phyloP scores from a whole-genome alignment of 2,797 vertebrate genomes.

The Pempheris klunzingeri region DNA sequence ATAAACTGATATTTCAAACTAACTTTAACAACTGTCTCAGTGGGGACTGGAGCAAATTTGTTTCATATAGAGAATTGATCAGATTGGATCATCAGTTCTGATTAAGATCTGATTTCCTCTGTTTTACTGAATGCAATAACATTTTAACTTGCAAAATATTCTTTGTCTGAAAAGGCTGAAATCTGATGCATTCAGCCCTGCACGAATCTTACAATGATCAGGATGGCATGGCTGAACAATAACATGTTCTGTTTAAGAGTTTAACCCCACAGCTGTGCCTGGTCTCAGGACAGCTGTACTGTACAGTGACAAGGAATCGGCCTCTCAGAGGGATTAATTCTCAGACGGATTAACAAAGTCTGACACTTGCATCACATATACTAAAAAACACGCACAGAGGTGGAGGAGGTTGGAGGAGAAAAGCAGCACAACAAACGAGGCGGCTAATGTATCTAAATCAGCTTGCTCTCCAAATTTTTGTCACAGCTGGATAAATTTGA shows the following conservation, averaged over 20 bases:
- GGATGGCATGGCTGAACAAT: conserved; percentile 44
- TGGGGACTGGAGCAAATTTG: background rate
- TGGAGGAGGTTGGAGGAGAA: background rate
- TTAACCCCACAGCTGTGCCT: conserved; percentile 54
- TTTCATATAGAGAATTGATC: background rate
- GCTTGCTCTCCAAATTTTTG: conserved; percentile 32
- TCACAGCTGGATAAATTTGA: conserved; percentile 53
- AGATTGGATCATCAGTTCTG: background rate
- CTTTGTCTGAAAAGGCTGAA: background rate
- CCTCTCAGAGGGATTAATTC: conserved; percentile 61
- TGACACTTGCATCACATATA: conserved; percentile 27
- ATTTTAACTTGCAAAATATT: background rate
- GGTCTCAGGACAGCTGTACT: conserved; percentile 51
- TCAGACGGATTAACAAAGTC: conserved; percentile 47
- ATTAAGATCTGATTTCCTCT: background rate
- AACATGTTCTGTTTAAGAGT: conserved; percentile 40
- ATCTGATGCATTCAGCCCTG: background rate
- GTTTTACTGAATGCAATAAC: background rate
- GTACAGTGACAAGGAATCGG: conserved; percentile 35
- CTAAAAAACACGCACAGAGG: conserved; percentile 20
- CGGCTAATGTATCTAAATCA: conserved; percentile 48
- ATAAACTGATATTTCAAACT: background rate
- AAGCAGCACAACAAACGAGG: conserved; percentile 14
- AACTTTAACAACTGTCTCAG: background rate
- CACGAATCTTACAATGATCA: conserved; percentile 19